Evolutionary conservation across 2,113 vertebrate species (phyloP).

Genomic region (Paralichthys olivaceus): DNA sequence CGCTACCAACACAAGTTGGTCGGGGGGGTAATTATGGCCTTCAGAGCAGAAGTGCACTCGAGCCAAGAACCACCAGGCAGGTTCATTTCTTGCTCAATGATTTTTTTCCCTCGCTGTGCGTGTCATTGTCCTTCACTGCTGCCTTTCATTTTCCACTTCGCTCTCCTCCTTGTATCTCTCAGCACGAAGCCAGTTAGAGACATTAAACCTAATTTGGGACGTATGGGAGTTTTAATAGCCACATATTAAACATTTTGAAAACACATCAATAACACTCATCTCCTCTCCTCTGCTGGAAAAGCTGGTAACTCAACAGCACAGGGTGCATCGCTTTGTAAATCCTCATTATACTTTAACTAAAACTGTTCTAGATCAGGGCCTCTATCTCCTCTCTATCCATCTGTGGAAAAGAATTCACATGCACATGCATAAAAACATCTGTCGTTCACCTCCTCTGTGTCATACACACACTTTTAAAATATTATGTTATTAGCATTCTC

Average conservation of each 20-base stretch:
- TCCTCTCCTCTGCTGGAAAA: constrained; percentile 11
- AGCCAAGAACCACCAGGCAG: constrained; percentile 68
- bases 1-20: constrained; percentile 47
- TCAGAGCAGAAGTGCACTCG: constrained; percentile 30
- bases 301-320: constrained; percentile 15
- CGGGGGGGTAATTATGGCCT: constrained; percentile 61
- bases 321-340: constrained; percentile 42
- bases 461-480: neutral
- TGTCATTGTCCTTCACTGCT: constrained; percentile 20
- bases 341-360: constrained; percentile 1
- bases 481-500: constrained; percentile 28
- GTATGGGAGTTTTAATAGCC: neutral
- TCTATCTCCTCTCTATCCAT: constrained; percentile 15
- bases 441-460: neutral
- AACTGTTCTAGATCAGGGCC: constrained; percentile 6
- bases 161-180: neutral
- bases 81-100: constrained; percentile 56
- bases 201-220: neutral
- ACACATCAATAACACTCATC: constrained; percentile 7
- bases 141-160: constrained; percentile 9
- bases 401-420: constrained; percentile 24
- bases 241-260: constrained; percentile 17
- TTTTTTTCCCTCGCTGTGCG: constrained; percentile 24
- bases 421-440: constrained; percentile 23
- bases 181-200: neutral